Evolutionary conservation across 2,113 vertebrate genomes (phyloP).

Genomic region (Condylura cristata): DNA sequence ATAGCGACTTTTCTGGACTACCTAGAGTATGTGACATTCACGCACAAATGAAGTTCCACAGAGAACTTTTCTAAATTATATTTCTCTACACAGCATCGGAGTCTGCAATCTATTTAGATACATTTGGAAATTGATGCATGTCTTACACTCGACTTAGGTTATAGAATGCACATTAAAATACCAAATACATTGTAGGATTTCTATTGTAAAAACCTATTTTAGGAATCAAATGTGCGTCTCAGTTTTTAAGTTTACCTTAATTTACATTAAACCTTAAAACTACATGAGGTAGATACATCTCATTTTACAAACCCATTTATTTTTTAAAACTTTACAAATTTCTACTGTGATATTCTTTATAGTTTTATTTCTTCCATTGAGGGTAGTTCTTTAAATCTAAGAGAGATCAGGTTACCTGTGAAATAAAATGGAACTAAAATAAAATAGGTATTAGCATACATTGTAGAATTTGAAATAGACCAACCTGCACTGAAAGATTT

Average conservation of each 20-base stretch:
- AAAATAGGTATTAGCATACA: not conserved
- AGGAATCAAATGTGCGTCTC: not conserved
- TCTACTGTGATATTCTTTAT: not conserved
- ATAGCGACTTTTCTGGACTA: not conserved
- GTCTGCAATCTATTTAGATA: not conserved
- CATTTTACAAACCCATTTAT: not conserved
- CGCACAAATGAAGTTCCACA: not conserved
- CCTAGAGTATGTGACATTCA: not conserved
- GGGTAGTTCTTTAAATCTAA: not conserved
- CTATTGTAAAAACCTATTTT: not conserved
- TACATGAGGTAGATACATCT: not conserved
- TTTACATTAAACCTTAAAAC: not conserved
- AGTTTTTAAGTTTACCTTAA: not conserved
- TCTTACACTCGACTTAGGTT: not conserved
- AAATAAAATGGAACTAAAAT: not conserved
- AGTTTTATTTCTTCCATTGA: not conserved
- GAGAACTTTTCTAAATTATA: not conserved
- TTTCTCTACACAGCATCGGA: not conserved
- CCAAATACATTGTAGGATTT: not conserved
- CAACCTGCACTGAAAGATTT: not conserved
- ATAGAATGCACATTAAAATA: not conserved
- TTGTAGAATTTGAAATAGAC: not conserved
- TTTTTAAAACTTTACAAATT: constrained; percentile 29
- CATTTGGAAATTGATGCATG: not conserved
- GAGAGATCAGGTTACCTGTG: not conserved